Conservation (phyloP, 2,888 invertebrate genomes). For the Neocrepidodera transversa region DNA sequence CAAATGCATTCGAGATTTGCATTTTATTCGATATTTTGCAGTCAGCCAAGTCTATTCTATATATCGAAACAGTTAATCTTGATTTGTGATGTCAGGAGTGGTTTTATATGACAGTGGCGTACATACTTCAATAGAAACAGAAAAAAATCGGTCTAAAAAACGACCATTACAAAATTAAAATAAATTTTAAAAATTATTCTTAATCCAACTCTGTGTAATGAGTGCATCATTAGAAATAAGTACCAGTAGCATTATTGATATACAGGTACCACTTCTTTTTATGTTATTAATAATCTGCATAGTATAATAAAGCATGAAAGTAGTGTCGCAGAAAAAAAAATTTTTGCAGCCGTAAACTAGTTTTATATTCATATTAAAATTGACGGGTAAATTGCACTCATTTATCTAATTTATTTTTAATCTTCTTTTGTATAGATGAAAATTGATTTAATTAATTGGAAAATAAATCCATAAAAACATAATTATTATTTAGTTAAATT, state of each 20-base stretch:
- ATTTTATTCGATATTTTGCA: constrained; percentile 30
- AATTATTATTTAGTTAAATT: no score
- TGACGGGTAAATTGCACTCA: neutral
- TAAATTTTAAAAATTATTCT: no score
- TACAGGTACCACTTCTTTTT: neutral
- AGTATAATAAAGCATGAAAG: neutral
- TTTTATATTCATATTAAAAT: neutral
- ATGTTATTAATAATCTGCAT: neutral
- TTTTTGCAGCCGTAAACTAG: neutral
- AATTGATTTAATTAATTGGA: no score
- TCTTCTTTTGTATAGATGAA: no score
- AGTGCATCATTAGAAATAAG: neutral
- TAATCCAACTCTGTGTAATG: neutral
- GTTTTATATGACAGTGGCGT: constrained; percentile 15
- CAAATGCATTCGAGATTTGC: constrained; percentile 26
- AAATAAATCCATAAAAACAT: no score
- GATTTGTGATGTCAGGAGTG: constrained; percentile 30
- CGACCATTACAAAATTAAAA: no score
- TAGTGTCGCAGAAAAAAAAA: neutral
- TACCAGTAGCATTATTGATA: neutral
- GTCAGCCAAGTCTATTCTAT: constrained; percentile 15
- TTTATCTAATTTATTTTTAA: no score
- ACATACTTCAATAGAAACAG: no score
- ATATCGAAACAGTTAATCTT: constrained; percentile 32
- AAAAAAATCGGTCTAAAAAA: no score